phyloP scores from a whole-genome alignment of 2,113 vertebrate species.

The Epinephelus cyanopodus region DNA sequence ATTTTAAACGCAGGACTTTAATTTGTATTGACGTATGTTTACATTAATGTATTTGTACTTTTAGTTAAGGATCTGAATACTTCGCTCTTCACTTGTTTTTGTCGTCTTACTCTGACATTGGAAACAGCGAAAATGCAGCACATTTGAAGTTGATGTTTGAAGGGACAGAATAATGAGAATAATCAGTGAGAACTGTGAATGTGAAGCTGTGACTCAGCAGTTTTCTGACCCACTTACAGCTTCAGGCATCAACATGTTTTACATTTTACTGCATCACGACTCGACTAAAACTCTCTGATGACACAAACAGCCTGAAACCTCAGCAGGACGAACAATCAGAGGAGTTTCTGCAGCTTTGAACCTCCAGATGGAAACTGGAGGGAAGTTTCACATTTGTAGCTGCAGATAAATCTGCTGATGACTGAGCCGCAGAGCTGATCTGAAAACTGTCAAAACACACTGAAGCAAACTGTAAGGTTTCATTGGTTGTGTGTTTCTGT shows the following conservation, averaged over 20 bases:
- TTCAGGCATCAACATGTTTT: constrained; percentile 25
- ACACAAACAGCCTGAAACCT: neutral
- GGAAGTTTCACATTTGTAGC: neutral
- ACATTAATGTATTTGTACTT: no score
- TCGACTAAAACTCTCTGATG: neutral
- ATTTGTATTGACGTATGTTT: no score
- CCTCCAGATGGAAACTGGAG: neutral
- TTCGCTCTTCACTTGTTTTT: neutral
- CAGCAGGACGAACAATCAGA: neutral
- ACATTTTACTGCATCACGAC: constrained; percentile 41
- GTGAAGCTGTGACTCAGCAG: constrained; percentile 37
- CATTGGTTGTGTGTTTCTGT: no score
- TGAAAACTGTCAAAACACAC: no score
- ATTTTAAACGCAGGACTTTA: neutral
- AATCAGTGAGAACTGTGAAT: neutral
- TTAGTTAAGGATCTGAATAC: no score
- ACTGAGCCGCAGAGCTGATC: no score
- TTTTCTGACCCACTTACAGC: constrained; percentile 54
- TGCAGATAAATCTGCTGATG: neutral
- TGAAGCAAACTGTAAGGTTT: no score
- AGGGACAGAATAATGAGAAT: neutral
- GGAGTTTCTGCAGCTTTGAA: no score
- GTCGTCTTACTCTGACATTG: neutral
- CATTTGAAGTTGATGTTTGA: neutral
- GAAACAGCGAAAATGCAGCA: neutral